phyloP scores from a whole-genome alignment of 2,113 vertebrate genomes.

The Nerophis lumbriciformis region DNA sequence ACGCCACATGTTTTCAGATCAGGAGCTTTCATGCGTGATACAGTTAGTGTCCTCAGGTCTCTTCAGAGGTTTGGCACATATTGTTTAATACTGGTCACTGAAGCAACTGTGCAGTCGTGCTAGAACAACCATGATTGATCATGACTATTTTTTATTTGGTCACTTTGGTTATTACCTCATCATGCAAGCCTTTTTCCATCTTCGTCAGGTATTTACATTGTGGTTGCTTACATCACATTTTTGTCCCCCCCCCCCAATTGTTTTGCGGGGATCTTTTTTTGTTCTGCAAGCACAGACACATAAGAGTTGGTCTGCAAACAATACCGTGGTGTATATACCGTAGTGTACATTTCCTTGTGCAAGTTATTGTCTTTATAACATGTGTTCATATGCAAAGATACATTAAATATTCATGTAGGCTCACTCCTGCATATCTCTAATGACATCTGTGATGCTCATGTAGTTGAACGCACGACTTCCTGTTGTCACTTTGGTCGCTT shows the following conservation, averaged over 20 bases:
- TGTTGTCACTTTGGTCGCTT: slow-evolving; percentile 12
- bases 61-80: slow-evolving; percentile 28
- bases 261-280: not conserved
- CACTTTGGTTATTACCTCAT: not conserved
- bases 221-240: slow-evolving; percentile 2
- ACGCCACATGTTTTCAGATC: too few species aligned
- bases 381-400: slow-evolving; percentile 13
- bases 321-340: not conserved
- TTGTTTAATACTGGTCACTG: slow-evolving; percentile 8
- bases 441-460: not conserved
- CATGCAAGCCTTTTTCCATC: not conserved
- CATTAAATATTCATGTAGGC: slow-evolving; percentile 15
- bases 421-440: slow-evolving; percentile 19
- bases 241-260: slow-evolving; percentile 4
- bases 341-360: slow-evolving; percentile 8
- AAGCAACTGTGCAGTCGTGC: slow-evolving; percentile 19
- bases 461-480: slow-evolving; percentile 10
- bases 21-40: too few species aligned
- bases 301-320: not conserved
- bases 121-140: slow-evolving; percentile 22
- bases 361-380: slow-evolving; percentile 11
- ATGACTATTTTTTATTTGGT: not conserved
- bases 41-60: slow-evolving; percentile 14
- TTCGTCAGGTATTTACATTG: not conserved
- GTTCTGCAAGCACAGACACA: not conserved